Conservation (phyloP, 2,797 vertebrate species). For the Cossypha caffra region DNA sequence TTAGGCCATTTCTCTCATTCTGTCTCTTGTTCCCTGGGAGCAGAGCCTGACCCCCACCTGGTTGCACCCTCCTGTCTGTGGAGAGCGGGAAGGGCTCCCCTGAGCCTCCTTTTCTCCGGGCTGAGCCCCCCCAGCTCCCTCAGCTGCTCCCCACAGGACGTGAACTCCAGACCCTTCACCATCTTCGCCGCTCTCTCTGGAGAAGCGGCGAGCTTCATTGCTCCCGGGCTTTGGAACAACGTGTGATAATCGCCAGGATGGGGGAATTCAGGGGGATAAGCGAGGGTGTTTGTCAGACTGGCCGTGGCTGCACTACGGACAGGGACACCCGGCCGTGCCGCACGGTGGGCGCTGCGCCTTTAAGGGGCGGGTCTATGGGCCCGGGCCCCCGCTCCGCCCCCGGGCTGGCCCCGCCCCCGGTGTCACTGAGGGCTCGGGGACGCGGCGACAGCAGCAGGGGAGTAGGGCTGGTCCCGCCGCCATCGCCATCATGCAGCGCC, state of each 20-base stretch:
- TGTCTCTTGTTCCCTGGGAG: background rate
- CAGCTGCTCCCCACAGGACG: background rate
- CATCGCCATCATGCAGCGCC: constrained; percentile 56
- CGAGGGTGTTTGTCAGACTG: background rate
- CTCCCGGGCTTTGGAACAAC: background rate
- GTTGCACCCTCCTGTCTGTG: background rate
- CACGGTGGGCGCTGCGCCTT: background rate
- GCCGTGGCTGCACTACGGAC: rapidly evolving
- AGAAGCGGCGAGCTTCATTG: background rate
- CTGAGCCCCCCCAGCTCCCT: background rate
- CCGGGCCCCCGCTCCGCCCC: rapidly evolving
- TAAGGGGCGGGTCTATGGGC: rapidly evolving
- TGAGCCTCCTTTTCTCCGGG: background rate
- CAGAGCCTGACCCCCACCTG: background rate
- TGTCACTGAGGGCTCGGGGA: background rate
- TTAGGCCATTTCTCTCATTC: background rate
- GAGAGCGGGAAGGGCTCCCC: background rate
- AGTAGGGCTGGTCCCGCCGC: rapidly evolving
- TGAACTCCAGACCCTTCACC: background rate
- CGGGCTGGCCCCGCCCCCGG: no score
- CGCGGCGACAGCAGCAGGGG: background rate
- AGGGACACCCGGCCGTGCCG: rapidly evolving
- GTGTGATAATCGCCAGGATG: background rate
- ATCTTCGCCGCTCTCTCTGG: background rate
- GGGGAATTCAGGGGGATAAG: background rate